phyloP scores from a whole-genome alignment of 2,888 invertebrate species.

The Aporophyla lueneburgensis region DNA sequence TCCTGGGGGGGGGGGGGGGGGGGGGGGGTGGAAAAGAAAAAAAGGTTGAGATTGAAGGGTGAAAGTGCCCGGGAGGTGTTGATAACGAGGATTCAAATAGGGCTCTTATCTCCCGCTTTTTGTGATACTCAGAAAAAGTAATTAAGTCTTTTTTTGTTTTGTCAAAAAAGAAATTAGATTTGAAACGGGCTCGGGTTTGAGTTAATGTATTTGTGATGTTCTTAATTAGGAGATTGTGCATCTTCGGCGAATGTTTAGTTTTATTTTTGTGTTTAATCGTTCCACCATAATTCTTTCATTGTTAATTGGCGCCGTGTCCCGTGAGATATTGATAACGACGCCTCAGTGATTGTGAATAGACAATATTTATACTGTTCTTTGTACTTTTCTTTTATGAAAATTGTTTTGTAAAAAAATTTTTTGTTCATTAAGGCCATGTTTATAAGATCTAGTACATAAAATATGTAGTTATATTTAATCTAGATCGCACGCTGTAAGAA shows the following conservation, averaged over 20 bases:
- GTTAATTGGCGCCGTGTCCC: slow-evolving; percentile 50
- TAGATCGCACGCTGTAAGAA: slow-evolving; percentile 43
- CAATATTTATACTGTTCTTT: slow-evolving; percentile 19
- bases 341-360: slow-evolving; percentile 47
- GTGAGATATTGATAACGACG: slow-evolving; percentile 64
- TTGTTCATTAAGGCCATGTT: slow-evolving; percentile 43
- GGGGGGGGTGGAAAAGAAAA: slow-evolving; percentile 75
- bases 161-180: slow-evolving; percentile 85
- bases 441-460: slow-evolving; percentile 36
- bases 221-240: slow-evolving; percentile 82
- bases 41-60: slow-evolving; percentile 83
- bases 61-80: slow-evolving; percentile 82
- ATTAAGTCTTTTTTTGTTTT: slow-evolving; percentile 87
- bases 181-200: slow-evolving; percentile 74
- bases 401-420: slow-evolving; percentile 27
- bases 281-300: slow-evolving; percentile 60
- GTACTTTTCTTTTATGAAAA: slow-evolving; percentile 39
- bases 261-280: slow-evolving; percentile 66
- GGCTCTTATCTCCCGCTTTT: slow-evolving; percentile 85
- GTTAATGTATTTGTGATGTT: slow-evolving; percentile 87
- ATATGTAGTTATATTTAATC: slow-evolving; percentile 42
- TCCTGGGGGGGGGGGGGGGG: slow-evolving; percentile 75
- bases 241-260: slow-evolving; percentile 67
- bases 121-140: slow-evolving; percentile 87
- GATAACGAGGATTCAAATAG: slow-evolving; percentile 87